Percentiles rank a stretch among this genome's conserved stretches.
Evolutionary conservation across 1,140 invertebrate genomes (phyloP).

Genomic region (Lutraria rhynchaena): DNA sequence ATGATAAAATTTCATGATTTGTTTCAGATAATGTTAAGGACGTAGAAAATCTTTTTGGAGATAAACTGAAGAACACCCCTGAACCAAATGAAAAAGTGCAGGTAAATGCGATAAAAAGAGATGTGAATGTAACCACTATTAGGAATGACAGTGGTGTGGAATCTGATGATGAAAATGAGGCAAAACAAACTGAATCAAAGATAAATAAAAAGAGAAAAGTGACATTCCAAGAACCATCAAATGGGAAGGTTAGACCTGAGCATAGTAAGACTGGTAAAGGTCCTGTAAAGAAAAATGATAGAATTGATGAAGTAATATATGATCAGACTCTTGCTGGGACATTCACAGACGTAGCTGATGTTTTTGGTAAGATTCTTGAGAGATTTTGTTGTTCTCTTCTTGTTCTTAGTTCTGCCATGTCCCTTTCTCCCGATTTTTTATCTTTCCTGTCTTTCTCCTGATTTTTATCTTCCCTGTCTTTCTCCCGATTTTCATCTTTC

Average conservation of each 20-base stretch:
- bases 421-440: background rate
- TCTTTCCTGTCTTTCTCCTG: background rate
- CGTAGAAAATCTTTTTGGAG: too few relatives aligned
- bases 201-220: background rate
- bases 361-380: constrained; percentile 59
- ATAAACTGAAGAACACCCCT: too few relatives aligned
- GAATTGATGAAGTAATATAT: constrained; percentile 5
- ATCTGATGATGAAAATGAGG: constrained; percentile 4
- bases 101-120: too few relatives aligned
- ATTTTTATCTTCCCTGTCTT: background rate
- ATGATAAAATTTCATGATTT: too few relatives aligned
- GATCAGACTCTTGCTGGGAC: constrained; percentile 43
- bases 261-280: constrained; percentile 43
- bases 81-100: too few relatives aligned
- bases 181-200: background rate
- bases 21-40: too few relatives aligned
- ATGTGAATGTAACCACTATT: too few relatives aligned
- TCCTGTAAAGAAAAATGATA: constrained; percentile 25
- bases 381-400: background rate
- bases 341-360: constrained; percentile 63
- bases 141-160: constrained; percentile 23
- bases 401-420: background rate
- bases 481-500: background rate
- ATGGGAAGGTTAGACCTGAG: constrained; percentile 22
- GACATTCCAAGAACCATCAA: background rate